Evolutionary conservation across 2,888 invertebrate genomes (phyloP), one percentile per base, ranked within the genome.

Genomic region (Melinaea menophilus): DNA sequence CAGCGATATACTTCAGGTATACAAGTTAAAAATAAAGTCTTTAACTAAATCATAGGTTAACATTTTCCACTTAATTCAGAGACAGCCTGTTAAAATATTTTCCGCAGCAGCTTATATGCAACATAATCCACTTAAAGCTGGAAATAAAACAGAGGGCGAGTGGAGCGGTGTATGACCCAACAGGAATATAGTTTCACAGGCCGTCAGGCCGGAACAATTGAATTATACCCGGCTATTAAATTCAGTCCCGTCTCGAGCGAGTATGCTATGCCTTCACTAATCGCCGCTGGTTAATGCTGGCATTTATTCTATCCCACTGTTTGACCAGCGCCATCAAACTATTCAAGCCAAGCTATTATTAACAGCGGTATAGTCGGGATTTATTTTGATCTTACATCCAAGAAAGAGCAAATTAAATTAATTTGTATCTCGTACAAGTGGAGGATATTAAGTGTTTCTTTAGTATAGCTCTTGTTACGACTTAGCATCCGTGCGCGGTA

Each of bases 211-310:
- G 81, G 82, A 83, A 85, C 86, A 84, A 88, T 88, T 85, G 84
- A 84, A 86, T 88, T 85, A 87, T 84, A 73, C 76, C 74, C 81
- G 79, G 81, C 82, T 84, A 86, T 86, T 86, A 84, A 83, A 81
- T 79, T 76, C 80, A 73, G 65, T 41, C 68, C 68, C 67, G 69
- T 67, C 70, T 70, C 75, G 72, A 60, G 72, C 70, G 75, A 69
- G 71, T 75, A 75, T 75, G 79, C 78, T 77, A 77, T 79, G 72
- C 73, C 70, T 75, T 74, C 72, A 59, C 76, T 78, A 78, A 79
- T 78, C 74, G 75, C 68, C 65, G 68, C 73, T 75, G 73, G 76
- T 79, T 78, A 76, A 73, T 73, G 75, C 75, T 69, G 66, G 71
- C 69, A 78, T 81, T 80, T 77, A 74, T 76, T 70, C 64, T 59